phyloP scores from a whole-genome alignment of 2,888 invertebrate genomes.

The Watsonalla binaria region DNA sequence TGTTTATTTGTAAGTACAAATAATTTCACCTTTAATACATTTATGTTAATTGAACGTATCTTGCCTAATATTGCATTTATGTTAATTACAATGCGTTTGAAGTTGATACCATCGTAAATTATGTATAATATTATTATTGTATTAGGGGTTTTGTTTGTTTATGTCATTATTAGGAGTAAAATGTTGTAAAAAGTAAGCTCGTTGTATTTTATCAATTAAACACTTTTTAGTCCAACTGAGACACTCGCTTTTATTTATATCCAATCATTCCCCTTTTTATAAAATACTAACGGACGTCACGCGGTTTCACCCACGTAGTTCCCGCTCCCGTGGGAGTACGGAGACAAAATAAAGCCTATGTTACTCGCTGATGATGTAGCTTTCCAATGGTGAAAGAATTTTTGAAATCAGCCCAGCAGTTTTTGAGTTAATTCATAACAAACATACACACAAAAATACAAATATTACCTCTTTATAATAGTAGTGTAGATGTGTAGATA shows the following conservation, averaged over 20 bases:
- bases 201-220: slow-evolving; percentile 80
- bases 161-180: slow-evolving; percentile 78
- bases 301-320: no score
- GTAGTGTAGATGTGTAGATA: no score
- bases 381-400: no score
- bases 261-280: neutral
- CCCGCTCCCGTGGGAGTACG: no score
- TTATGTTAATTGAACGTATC: slow-evolving; percentile 67
- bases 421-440: no score
- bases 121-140: slow-evolving; percentile 76
- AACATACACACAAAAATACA: no score
- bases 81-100: slow-evolving; percentile 74
- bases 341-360: no score
- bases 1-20: slow-evolving; percentile 29
- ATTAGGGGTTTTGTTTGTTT: slow-evolving; percentile 78
- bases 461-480: no score
- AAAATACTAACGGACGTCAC: no score
- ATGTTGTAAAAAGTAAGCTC: slow-evolving; percentile 80
- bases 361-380: no score
- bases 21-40: slow-evolving; percentile 50
- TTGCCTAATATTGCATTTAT: slow-evolving; percentile 78
- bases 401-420: no score
- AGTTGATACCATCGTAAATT: slow-evolving; percentile 77
- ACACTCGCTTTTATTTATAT: slow-evolving; percentile 67
- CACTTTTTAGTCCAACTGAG: slow-evolving; percentile 80